Percentiles rank a stretch among this genome's conserved stretches.
Evolutionary conservation across 2,888 invertebrate genomes (phyloP).

Genomic region (Cataglyphis albicans): DNA sequence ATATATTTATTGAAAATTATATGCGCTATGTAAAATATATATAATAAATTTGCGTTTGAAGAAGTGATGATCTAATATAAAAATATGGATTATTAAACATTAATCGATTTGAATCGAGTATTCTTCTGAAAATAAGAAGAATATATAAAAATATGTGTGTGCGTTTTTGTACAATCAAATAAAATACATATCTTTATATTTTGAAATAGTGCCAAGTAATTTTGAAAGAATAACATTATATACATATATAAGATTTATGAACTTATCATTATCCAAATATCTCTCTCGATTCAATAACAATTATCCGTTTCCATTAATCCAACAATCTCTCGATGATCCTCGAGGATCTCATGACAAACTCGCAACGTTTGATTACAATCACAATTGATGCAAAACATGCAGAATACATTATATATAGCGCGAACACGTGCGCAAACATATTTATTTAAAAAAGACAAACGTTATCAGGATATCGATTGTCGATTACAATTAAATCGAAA

Average conservation of each 20-base stretch:
- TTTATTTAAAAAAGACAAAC: background rate
- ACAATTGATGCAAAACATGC: slow-evolving; percentile 7
- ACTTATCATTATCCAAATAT: background rate
- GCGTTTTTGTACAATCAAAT: background rate
- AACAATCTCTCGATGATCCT: background rate
- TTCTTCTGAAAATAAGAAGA: background rate
- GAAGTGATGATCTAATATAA: background rate
- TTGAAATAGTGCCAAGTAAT: background rate
- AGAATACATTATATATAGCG: background rate
- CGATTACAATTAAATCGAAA: background rate
- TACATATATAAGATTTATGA: background rate
- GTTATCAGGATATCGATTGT: background rate
- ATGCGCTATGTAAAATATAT: background rate
- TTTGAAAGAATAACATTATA: no score
- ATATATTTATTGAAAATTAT: background rate
- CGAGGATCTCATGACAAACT: background rate
- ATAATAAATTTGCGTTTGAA: background rate
- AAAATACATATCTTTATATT: background rate
- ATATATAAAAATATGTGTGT: background rate
- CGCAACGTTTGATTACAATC: background rate
- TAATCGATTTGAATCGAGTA: background rate
- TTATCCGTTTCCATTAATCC: background rate
- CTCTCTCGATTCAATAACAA: background rate
- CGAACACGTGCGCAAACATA: background rate
- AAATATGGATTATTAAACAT: background rate